These are phyloP conservation scores for Microtus agrestis DNA, from an alignment of 2,797 vertebrate species.

Conservation along the genomic window DNA sequence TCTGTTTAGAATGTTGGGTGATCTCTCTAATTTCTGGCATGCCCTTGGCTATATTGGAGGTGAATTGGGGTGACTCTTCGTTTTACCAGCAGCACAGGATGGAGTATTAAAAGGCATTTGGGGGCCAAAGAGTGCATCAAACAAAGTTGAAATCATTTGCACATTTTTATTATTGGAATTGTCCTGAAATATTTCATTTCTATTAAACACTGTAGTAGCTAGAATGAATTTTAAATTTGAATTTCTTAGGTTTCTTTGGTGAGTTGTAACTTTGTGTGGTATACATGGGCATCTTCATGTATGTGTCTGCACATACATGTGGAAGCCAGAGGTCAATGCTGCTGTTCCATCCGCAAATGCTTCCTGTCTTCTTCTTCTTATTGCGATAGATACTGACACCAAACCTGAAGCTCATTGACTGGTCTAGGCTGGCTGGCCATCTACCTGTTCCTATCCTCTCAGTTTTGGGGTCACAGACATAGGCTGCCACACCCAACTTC, in stretches of 20 bases:
- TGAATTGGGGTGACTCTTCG: slow-evolving; percentile 77
- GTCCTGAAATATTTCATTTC: slow-evolving; percentile 72
- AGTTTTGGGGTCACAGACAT: neutral
- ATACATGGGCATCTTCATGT: neutral
- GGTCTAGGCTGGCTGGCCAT: neutral
- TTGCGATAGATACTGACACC: neutral
- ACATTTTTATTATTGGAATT: slow-evolving; percentile 69
- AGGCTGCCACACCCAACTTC: neutral
- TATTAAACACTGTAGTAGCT: slow-evolving; percentile 1
- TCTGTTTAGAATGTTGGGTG: slow-evolving; percentile 68
- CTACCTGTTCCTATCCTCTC: neutral
- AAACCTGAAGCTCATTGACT: neutral
- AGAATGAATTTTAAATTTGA: slow-evolving; percentile 61
- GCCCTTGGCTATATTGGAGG: slow-evolving; percentile 64
- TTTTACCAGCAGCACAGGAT: slow-evolving; percentile 68
- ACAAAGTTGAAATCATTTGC: slow-evolving; percentile 64
- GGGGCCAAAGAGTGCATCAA: slow-evolving; percentile 55
- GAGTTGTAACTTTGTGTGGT: neutral
- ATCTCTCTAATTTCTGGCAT: slow-evolving; percentile 72
- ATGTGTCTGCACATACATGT: neutral
- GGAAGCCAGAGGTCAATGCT: neutral
- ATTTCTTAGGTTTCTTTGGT: slow-evolving; percentile 64
- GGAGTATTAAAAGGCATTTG: slow-evolving; percentile 60
- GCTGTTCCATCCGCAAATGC: neutral
- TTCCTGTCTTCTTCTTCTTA: neutral